Conservation (phyloP, 2,113 vertebrate species). For the Strix aluco region DNA sequence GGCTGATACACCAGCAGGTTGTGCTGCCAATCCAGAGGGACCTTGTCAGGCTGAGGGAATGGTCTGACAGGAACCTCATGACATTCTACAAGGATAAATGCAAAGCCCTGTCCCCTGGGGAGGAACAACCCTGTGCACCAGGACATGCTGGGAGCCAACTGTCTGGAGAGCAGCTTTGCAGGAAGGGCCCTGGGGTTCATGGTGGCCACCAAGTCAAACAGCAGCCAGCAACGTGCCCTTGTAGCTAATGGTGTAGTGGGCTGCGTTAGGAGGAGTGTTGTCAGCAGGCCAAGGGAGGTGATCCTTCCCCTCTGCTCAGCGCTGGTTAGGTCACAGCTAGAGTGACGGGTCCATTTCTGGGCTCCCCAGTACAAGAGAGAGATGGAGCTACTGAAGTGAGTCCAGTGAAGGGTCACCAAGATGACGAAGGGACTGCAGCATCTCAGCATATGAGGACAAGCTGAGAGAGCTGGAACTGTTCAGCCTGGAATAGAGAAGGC, state of each 20-base stretch:
- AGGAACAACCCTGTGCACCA: background rate
- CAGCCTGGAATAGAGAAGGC: background rate
- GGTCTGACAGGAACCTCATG: too few species aligned
- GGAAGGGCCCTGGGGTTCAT: background rate
- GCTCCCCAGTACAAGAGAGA: background rate
- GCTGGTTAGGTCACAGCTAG: background rate
- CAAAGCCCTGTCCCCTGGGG: background rate
- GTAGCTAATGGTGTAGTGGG: too few species aligned
- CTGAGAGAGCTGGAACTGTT: background rate
- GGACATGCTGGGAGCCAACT: background rate
- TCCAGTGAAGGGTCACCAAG: background rate
- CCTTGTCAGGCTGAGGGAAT: too few species aligned
- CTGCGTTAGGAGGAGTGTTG: too few species aligned
- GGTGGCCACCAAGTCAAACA: too few species aligned
- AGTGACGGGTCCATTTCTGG: background rate
- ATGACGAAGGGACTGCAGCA: background rate
- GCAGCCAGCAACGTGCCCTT: background rate
- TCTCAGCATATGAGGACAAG: background rate
- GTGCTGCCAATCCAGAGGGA: background rate
- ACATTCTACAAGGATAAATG: background rate
- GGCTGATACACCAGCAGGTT: too few species aligned
- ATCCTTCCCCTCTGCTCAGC: background rate
- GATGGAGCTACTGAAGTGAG: too few species aligned
- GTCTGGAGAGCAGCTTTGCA: background rate
- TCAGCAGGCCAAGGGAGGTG: background rate